Conservation (phyloP, 2,888 invertebrate genomes). For the Agrenia bidenticulata region DNA sequence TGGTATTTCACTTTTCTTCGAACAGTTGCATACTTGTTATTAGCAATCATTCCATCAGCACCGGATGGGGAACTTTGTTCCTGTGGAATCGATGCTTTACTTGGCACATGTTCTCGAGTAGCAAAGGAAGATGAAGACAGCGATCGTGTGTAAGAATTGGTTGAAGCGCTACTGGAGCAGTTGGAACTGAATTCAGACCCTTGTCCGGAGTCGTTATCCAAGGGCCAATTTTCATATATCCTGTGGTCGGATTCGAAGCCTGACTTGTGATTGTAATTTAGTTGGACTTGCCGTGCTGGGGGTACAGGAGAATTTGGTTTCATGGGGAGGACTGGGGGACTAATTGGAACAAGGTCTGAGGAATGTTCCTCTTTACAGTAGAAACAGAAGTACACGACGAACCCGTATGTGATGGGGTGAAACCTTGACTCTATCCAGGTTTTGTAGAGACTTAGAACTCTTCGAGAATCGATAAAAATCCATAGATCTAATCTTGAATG, state of each 20-base stretch:
- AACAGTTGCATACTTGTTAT: conserved; percentile 46
- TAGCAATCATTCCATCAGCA: conserved; percentile 10
- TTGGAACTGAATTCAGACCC: conserved; percentile 43
- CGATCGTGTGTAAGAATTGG: conserved; percentile 15
- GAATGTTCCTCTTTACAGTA: conserved; percentile 40
- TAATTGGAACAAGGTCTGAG: background rate
- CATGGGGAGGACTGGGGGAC: background rate
- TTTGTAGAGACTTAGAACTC: conserved; percentile 37
- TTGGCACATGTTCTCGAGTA: background rate
- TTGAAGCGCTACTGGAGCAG: conserved; percentile 26
- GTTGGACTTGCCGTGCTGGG: background rate
- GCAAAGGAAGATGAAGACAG: conserved; percentile 6
- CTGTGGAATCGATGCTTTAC: background rate
- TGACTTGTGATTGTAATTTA: conserved; percentile 9
- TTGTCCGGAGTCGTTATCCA: conserved; percentile 49
- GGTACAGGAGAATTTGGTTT: background rate
- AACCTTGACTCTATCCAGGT: conserved; percentile 44
- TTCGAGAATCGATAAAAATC: conserved; percentile 49
- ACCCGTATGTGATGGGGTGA: conserved; percentile 39
- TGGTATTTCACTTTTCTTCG: conserved; percentile 40
- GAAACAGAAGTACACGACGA: conserved; percentile 41
- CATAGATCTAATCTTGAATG: conserved; percentile 49
- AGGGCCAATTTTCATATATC: conserved; percentile 52
- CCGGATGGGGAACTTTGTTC: background rate
- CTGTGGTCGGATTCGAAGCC: conserved; percentile 22